Evolutionary conservation across 2,888 invertebrate genomes (phyloP), one percentile per base, ranked within the genome.

Genomic region (Aproaerema taeniolella): DNA sequence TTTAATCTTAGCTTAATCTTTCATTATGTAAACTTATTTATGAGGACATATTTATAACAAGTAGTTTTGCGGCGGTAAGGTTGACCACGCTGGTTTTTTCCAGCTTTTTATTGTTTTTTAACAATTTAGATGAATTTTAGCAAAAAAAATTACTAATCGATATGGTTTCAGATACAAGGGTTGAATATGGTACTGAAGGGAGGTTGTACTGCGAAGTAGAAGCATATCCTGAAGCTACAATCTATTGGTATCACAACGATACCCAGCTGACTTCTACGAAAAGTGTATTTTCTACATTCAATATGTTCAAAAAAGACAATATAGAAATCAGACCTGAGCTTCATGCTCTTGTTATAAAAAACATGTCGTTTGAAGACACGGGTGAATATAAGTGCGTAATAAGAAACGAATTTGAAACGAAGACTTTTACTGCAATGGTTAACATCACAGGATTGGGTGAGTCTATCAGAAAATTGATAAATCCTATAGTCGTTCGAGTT

Each of bases 381-480:
- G 83, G 82, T 0, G 50, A 52, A 2, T 85, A 79, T 31, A 66
- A 48, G 31, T 85, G 83, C 43, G 57, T 64, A 45, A 55, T 64
- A 0, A 47, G 37, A 0, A 82, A 82, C 38, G 60, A 49, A 7
- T 53, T 57, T 0, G 56, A 69, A 36, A 47, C 16, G 0, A 52
- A 55, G 42, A 48, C 31, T 0, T 63, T 59, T 42, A 42, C 30
- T 0, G 76, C 74, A 4, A 15, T 31, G 0, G 56, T 82, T 1
- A 45, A 45, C 15, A 69, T 85, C 26, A 64, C 73, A 24, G 83
- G 81, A 16, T 48, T 85, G 42, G 82, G 83, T 81, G 58, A 66
- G 53, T 16, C 14, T 25, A 16, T 3, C n/a, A 9, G 2, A 26
- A 9, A n/a, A 9, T 20, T 20, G 20, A n/a, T n/a, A n/a, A n/a